Conservation (phyloP, 2,888 invertebrate genomes). For the Torymus texanus region DNA sequence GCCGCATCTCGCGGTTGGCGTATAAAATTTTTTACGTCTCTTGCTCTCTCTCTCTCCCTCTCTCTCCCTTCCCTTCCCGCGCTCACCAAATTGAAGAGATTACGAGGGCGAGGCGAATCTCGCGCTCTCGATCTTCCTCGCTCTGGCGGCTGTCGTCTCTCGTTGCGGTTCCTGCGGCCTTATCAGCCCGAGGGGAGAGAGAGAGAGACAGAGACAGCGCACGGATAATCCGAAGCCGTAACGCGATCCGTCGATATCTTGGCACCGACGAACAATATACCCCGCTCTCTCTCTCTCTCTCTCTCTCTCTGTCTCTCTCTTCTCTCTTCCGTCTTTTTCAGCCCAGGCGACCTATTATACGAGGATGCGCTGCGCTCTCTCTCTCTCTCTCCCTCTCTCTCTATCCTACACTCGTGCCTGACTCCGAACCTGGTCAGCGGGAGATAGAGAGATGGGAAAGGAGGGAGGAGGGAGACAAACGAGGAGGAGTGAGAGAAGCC, state of each 20-base stretch:
- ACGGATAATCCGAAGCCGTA: slow-evolving; percentile 60
- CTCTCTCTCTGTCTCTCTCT: slow-evolving; percentile 4
- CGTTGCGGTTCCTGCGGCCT: slow-evolving; percentile 43
- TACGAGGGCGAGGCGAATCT: slow-evolving; percentile 28
- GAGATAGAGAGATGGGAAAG: slow-evolving; percentile 17
- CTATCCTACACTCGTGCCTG: slow-evolving; percentile 36
- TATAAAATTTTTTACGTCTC: slow-evolving; percentile 38
- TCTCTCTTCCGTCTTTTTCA: slow-evolving; percentile 25
- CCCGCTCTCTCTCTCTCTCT: not conserved
- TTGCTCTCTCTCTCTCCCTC: too few relatives aligned
- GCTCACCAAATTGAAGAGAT: slow-evolving; percentile 49
- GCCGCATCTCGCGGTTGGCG: not conserved
- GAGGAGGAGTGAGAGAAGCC: slow-evolving; percentile 15
- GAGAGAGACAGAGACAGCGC: slow-evolving; percentile 13
- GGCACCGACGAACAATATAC: slow-evolving; percentile 57
- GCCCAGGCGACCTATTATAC: slow-evolving; percentile 27
- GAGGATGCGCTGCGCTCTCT: slow-evolving; percentile 37
- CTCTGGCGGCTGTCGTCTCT: slow-evolving; percentile 32
- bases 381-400: slow-evolving; percentile 47
- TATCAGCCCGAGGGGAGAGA: slow-evolving; percentile 43
- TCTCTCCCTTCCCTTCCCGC: too few relatives aligned
- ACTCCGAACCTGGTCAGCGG: slow-evolving; percentile 30
- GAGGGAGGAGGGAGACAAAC: slow-evolving; percentile 25
- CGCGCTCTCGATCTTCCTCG: slow-evolving; percentile 20
- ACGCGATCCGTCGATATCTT: slow-evolving; percentile 62